These are phyloP conservation scores for Oegoconia quadripuncta DNA, from an alignment of 2,888 invertebrate genomes.

Conservation along the genomic window DNA sequence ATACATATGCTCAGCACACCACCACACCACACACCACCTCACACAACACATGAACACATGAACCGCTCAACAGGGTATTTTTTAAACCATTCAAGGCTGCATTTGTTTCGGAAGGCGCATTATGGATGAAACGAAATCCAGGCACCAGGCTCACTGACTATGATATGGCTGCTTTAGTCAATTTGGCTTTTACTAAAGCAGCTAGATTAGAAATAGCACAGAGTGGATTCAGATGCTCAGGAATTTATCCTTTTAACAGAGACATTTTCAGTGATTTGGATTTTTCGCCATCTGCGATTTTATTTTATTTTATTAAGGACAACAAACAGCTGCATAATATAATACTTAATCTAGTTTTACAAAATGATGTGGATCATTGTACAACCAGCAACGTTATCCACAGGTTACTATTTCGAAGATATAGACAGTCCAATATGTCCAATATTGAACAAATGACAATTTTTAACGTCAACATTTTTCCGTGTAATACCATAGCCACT, in stretches of 20 bases:
- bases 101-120: not conserved
- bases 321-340: too few relatives aligned
- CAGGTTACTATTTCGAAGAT: too few relatives aligned
- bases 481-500: too few relatives aligned
- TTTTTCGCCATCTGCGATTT: conserved; percentile 1
- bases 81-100: conserved; percentile 18
- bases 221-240: conserved; percentile 19
- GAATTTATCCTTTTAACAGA: conserved; percentile 3
- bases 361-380: too few relatives aligned
- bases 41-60: conserved; percentile 17
- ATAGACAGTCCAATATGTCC: too few relatives aligned
- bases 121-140: conserved; percentile 9
- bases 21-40: conserved; percentile 17
- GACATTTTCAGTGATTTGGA: conserved; percentile 4
- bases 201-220: conserved; percentile 18
- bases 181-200: conserved; percentile 18
- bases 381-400: too few relatives aligned
- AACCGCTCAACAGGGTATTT: conserved; percentile 13
- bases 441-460: too few relatives aligned
- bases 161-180: conserved; percentile 19
- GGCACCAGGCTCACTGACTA: conserved; percentile 13
- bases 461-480: too few relatives aligned
- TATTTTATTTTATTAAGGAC: too few relatives aligned
- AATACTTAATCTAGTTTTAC: too few relatives aligned
- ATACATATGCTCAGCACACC: conserved; percentile 14